Evolutionary conservation across 1,140 invertebrate species (phyloP), one percentile per base, ranked within the genome.

Genomic region (Drosophila dunni): DNA sequence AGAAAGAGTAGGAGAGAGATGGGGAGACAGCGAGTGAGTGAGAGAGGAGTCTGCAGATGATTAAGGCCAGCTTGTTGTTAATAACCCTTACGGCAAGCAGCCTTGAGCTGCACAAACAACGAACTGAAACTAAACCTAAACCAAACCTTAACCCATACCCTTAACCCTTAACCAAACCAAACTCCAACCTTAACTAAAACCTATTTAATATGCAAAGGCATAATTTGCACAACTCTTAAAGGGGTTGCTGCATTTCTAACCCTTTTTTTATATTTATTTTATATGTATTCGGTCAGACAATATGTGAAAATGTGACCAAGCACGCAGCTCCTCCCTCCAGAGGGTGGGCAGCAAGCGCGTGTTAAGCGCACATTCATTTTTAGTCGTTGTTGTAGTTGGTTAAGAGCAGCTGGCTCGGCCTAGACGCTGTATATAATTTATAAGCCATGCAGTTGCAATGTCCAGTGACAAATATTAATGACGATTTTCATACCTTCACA

Each of bases 401-500:
- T 69, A 72, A 44, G 57, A 60, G 42, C 54, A 66, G 40, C 17
- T 44, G 64, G 71, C 60, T 69, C 62, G 75, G 63, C 63, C 74
- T 78, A 46, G 66, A 75, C 74, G 24, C 61, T 61, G 13, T 56
- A 73, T 63, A 70, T 89, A 81, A 89, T 89, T 89, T 89, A 89
- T 89, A 89, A 29, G 24, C 24, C 76, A 20, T 70, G 72, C 72
- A 75, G 62, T 71, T 67, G 79, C 69, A 89, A 66, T 89, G 85
- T 75, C 76, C 86, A 90, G 85, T 90, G 85, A 90, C 85, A 90
- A 90, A 90, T 90, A 90, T 90, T 90, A 90, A 90, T 90, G 85
- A 85, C 81, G 73, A 90, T 90, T 90, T 90, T 90, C 85, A 90
- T 90, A 86, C 85, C 85, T 85, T 74, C 85, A 67, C 71, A 81